Evolutionary conservation across 2,888 invertebrate genomes (phyloP).

Genomic region (Agriopis leucophaearia): DNA sequence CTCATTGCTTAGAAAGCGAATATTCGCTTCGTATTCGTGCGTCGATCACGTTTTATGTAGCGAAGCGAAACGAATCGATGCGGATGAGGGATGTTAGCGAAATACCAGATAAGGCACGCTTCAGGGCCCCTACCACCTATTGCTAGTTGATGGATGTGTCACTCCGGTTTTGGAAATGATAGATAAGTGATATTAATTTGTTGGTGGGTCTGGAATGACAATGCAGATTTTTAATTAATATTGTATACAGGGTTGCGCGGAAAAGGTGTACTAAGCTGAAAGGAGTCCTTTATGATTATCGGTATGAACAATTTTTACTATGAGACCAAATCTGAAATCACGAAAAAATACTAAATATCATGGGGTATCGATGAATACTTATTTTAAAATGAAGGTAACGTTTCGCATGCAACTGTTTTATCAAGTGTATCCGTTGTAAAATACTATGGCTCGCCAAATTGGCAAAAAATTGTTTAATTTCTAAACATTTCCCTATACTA

Average conservation of each 20-base stretch:
- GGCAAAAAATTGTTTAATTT: no score
- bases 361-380: no score
- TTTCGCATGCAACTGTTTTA: no score
- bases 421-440: no score
- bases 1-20: constrained; percentile 33
- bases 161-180: constrained; percentile 25
- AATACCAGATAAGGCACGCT: constrained; percentile 75
- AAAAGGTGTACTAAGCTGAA: no score
- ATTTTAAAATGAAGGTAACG: no score
- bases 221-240: constrained; percentile 5
- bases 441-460: no score
- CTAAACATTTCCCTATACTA: no score
- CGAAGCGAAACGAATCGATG: constrained; percentile 68
- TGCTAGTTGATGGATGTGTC: constrained; percentile 48
- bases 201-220: constrained; percentile 17
- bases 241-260: background rate
- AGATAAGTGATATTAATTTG: constrained; percentile 37
- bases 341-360: no score
- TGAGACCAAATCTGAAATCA: no score
- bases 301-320: no score
- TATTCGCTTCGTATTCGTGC: constrained; percentile 39
- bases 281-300: no score
- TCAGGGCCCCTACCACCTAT: constrained; percentile 55
- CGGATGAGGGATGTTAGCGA: constrained; percentile 69
- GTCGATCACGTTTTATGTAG: constrained; percentile 61